Conservation (phyloP, 2,797 vertebrate species). For the Okamejei kenojei region DNA sequence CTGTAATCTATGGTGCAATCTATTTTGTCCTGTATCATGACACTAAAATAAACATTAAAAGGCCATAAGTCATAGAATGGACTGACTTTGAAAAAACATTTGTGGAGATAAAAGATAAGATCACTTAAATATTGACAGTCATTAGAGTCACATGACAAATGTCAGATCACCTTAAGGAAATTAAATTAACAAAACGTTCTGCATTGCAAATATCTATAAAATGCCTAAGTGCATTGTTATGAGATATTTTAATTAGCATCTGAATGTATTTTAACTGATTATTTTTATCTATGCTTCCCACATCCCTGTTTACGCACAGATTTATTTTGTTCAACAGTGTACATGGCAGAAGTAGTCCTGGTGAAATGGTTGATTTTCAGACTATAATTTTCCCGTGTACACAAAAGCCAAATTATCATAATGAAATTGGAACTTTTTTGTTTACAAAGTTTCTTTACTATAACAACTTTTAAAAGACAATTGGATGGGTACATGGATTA, state of each 20-base stretch:
- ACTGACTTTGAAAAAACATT: conserved; percentile 5
- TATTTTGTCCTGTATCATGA: not conserved
- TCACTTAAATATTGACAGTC: conserved; percentile 31
- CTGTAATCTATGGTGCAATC: not conserved
- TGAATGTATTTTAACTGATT: not conserved
- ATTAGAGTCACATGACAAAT: not conserved
- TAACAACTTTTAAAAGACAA: too few relatives aligned
- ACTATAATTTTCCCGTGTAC: not conserved
- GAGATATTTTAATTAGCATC: too few relatives aligned
- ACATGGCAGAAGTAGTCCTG: not conserved
- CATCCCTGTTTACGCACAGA: not conserved
- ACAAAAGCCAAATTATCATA: not conserved
- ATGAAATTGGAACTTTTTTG: not conserved
- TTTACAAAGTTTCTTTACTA: too few relatives aligned
- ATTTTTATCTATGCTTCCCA: not conserved
- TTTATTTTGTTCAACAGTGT: not conserved
- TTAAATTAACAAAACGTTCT: not conserved
- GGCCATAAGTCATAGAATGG: conserved; percentile 7
- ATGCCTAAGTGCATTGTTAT: not conserved
- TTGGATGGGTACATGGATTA: too few relatives aligned
- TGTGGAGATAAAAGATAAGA: conserved; percentile 2
- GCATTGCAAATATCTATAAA: not conserved
- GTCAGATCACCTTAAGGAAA: not conserved
- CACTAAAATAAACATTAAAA: conserved; percentile 21
- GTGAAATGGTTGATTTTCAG: not conserved